Base-by-base conservation (phyloP, 2,888 invertebrate species). In the Leptinotarsa juncta region DNA sequence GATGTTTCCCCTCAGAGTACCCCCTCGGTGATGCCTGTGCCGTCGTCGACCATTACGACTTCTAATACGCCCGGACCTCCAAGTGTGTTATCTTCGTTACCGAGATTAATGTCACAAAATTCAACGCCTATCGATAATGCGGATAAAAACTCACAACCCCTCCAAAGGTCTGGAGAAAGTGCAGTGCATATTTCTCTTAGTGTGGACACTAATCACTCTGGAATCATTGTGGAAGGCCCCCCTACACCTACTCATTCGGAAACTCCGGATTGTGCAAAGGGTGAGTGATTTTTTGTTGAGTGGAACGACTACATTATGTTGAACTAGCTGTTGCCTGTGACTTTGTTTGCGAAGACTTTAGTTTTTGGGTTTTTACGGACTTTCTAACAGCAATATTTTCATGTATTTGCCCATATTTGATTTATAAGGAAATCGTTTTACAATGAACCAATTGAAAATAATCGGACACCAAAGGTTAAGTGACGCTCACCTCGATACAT, bases 191-290 rank as follows among this genome's bases (percentile, higher is more conserved):
- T 83, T 77, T 89, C 90, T 78, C 86, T 91, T 69, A 90, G 89
- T 85, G 89, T 91, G 81, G 91, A 91, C 82, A 90, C 89, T 75
- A 86, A 85, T 82, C 86, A 87, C 80, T 82, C 83, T 70, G 85
- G 85, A 20, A 81, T 81, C 74, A 84, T 83, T 73, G 86, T 83
- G 79, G 93, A 93, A 80, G 93, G 93, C 69, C 93, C 94, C 81
- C 94, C 94, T 67, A 94, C 94, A 80, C 94, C 94, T n/a, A 94
- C 94, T 81, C 93, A 93, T 88, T 94, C 94, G 81, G 92, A 94
- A 89, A 92, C 91, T 86, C 91, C 91, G 84, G 92, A 91, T 86
- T 90, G 91, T 85, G 87, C 90, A 83, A 93, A 93, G 89, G 88
- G 93, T 93, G 88, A 89, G 90, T 86, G 67, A 1, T 62, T 62